Percentiles rank a stretch among this genome's conserved stretches.
Conservation (phyloP, 2,888 invertebrate genomes). For the Apamea epomidion region DNA sequence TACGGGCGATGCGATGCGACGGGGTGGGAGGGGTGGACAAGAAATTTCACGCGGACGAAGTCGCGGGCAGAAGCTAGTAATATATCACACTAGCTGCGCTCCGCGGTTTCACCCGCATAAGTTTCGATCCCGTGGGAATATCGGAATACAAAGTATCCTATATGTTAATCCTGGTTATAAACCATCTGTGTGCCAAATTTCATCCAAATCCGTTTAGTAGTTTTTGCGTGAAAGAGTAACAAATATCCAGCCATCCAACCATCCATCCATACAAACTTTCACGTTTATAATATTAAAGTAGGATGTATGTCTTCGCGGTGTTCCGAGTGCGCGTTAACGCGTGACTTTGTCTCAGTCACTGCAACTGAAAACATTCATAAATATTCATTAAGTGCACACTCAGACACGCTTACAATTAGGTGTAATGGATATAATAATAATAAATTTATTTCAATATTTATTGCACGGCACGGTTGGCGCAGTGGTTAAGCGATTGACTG, state of each 20-base stretch:
- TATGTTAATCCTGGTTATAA: too few species aligned
- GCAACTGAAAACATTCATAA: slow-evolving; percentile 40
- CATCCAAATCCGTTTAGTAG: too few species aligned
- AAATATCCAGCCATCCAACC: too few species aligned
- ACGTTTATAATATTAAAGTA: too few species aligned
- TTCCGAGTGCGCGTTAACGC: slow-evolving; percentile 24
- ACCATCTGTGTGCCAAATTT: too few species aligned
- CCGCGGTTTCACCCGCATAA: too few species aligned
- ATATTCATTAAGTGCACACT: slow-evolving; percentile 39
- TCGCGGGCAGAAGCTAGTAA: neutral
- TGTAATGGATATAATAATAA: slow-evolving; percentile 11
- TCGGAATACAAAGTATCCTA: too few species aligned
- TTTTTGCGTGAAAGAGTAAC: too few species aligned
- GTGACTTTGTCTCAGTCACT: slow-evolving; percentile 40
- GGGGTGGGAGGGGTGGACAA: neutral
- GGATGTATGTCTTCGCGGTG: slow-evolving; percentile 28
- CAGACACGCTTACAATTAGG: slow-evolving; percentile 30
- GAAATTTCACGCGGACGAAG: neutral
- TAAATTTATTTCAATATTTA: neutral
- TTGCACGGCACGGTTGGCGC: too few species aligned
- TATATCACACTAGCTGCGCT: slow-evolving; percentile 22
- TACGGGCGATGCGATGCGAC: neutral
- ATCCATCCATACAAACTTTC: too few species aligned
- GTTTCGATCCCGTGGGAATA: too few species aligned
- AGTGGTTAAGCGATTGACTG: too few species aligned